Percentiles rank a stretch among this genome's conserved stretches.
Evolutionary conservation across 1,140 invertebrate genomes (phyloP).

Genomic region (Drosophila mayri): DNA sequence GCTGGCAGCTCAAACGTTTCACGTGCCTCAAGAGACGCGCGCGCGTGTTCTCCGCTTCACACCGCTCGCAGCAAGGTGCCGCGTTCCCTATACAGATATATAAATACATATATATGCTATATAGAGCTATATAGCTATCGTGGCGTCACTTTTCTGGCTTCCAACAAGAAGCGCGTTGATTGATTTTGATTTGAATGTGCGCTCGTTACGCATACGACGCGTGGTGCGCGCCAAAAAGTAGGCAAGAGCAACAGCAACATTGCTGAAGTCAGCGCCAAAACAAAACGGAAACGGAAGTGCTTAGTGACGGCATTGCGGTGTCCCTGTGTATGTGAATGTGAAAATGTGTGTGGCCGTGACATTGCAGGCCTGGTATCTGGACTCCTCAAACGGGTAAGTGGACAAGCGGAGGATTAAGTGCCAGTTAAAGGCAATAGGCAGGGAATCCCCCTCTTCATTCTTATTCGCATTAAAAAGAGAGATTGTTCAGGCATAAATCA

Average conservation of each 20-base stretch:
- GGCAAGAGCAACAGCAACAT: slow-evolving; percentile 31
- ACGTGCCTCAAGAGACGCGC: slow-evolving; percentile 75
- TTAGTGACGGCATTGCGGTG: slow-evolving; percentile 49
- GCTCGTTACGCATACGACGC: slow-evolving; percentile 76
- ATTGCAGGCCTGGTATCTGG: slow-evolving; percentile 16
- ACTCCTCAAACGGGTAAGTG: slow-evolving; percentile 35
- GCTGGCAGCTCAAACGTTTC: slow-evolving; percentile 75
- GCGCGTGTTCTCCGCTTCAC: slow-evolving; percentile 52
- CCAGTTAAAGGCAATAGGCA: slow-evolving; percentile 8
- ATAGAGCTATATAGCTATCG: slow-evolving; percentile 8
- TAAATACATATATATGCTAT: slow-evolving; percentile 18
- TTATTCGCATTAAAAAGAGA: background rate
- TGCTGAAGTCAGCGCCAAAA: slow-evolving; percentile 36
- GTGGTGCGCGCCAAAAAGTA: slow-evolving; percentile 71
- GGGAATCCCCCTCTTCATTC: background rate
- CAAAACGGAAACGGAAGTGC: slow-evolving; percentile 75
- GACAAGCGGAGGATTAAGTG: slow-evolving; percentile 9
- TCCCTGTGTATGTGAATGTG: slow-evolving; percentile 18
- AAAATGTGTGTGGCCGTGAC: slow-evolving; percentile 31
- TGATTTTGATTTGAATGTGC: slow-evolving; percentile 79
- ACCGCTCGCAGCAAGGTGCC: slow-evolving; percentile 17
- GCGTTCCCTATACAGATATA: slow-evolving; percentile 18
- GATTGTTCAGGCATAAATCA: slow-evolving; percentile 1
- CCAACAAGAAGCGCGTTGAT: slow-evolving; percentile 70
- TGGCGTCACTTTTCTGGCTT: slow-evolving; percentile 37